phyloP scores from a whole-genome alignment of 2,888 invertebrate species.

The Dynastes tityus region DNA sequence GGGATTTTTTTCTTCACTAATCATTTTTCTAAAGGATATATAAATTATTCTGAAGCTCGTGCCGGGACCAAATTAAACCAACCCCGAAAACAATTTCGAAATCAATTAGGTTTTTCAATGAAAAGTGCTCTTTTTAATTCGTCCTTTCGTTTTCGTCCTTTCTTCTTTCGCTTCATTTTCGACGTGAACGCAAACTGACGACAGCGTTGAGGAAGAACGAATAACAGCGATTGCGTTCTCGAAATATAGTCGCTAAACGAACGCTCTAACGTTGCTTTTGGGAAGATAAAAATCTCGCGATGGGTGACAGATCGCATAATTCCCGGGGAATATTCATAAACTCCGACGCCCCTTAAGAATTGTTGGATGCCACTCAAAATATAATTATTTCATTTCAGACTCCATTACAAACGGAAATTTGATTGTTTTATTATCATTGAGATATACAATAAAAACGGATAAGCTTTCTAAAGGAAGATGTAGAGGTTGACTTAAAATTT shows the following conservation, averaged over 20 bases:
- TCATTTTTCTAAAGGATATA: constrained; percentile 21
- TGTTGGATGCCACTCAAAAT: not conserved
- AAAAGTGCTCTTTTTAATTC: constrained; percentile 33
- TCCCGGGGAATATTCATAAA: constrained; percentile 21
- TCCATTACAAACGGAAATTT: not conserved
- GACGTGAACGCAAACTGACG: not conserved
- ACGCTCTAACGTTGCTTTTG: not conserved
- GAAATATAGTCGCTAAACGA: not conserved
- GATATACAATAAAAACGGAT: not conserved
- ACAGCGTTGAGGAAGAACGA: not conserved
- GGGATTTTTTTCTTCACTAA: not conserved
- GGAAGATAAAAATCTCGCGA: constrained; percentile 11
- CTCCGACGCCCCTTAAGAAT: not conserved
- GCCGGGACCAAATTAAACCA: constrained; percentile 16
- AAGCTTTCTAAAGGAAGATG: too few species aligned
- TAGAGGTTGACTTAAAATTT: too few species aligned
- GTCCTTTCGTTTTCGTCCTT: not conserved
- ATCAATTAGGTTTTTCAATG: constrained; percentile 35
- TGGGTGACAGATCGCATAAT: constrained; percentile 8
- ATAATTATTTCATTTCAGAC: constrained; percentile 18
- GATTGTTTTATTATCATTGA: not conserved
- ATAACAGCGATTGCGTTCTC: not conserved
- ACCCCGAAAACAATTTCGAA: constrained; percentile 27
- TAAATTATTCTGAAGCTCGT: constrained; percentile 30
- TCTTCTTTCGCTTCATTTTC: not conserved